phyloP scores from a whole-genome alignment of 2,888 invertebrate species.

The Lasioglossum figueresi region DNA sequence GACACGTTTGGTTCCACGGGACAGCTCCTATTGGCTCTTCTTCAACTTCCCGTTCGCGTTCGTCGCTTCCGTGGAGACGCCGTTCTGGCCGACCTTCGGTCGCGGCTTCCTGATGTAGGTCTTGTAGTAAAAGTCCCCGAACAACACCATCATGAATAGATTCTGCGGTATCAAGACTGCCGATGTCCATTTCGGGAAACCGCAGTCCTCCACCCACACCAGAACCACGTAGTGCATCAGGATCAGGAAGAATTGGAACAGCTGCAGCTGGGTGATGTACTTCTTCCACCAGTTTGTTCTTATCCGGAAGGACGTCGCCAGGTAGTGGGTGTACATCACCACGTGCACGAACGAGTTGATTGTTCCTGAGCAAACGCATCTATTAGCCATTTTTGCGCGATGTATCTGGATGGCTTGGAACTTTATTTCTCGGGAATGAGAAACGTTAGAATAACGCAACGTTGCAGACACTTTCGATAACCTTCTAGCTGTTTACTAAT shows the following conservation, averaged over 20 bases:
- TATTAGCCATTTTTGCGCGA: neutral
- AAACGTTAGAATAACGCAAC: too few relatives aligned
- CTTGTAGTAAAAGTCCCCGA: constrained; percentile 88
- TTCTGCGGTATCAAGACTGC: constrained; percentile 88
- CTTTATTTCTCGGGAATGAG: too few relatives aligned
- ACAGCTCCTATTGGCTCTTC: constrained; percentile 62
- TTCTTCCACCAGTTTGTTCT: constrained; percentile 92
- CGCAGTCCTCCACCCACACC: constrained; percentile 85
- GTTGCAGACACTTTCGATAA: too few relatives aligned
- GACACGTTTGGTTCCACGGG: neutral
- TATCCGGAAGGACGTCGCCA: constrained; percentile 87
- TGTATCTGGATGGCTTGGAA: neutral
- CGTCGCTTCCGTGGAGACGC: constrained; percentile 50
- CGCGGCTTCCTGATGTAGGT: constrained; percentile 84
- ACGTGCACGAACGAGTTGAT: constrained; percentile 91
- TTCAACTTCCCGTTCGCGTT: constrained; percentile 73
- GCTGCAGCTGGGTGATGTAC: constrained; percentile 93
- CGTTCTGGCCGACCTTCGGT: constrained; percentile 63
- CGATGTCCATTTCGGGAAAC: constrained; percentile 86
- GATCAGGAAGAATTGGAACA: constrained; percentile 88
- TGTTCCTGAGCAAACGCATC: constrained; percentile 83
- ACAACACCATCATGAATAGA: constrained; percentile 88
- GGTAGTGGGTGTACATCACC: constrained; percentile 93
- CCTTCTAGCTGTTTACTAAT: neutral
- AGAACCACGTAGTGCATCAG: constrained; percentile 85